phyloP scores from a whole-genome alignment of 2,113 vertebrate species.

The Tragulus kanchil region DNA sequence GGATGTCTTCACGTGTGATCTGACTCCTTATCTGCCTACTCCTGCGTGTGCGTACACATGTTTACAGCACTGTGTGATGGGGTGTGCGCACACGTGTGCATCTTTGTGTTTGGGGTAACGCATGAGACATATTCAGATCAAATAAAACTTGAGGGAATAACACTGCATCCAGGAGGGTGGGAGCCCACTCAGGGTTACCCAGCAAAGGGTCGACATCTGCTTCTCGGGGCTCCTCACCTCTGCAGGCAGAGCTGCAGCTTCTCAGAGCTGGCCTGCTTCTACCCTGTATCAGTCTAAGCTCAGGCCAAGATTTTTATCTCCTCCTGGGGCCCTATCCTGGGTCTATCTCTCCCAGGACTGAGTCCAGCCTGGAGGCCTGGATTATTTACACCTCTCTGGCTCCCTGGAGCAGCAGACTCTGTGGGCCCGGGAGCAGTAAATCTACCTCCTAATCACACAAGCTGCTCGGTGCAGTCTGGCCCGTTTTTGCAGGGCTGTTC shows the following conservation, averaged over 20 bases:
- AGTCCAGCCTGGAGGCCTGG: constrained; percentile 69
- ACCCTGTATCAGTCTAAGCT: neutral
- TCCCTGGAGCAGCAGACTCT: constrained; percentile 77
- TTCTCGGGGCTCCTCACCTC: neutral
- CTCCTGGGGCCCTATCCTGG: constrained; percentile 42
- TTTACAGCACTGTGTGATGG: neutral
- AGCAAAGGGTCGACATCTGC: neutral
- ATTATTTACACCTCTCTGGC: constrained; percentile 78
- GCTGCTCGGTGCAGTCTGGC: constrained; percentile 73
- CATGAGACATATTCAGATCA: no score
- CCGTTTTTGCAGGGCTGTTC: constrained; percentile 67
- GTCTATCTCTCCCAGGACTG: constrained; percentile 61
- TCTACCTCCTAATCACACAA: constrained; percentile 74
- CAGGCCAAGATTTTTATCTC: constrained; percentile 65
- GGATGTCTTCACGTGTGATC: neutral
- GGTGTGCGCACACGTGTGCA: neutral
- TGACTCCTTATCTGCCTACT: neutral
- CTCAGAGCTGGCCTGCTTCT: neutral
- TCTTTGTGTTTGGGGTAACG: neutral
- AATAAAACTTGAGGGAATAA: neutral
- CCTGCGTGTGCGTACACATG: neutral
- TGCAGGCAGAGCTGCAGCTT: neutral
- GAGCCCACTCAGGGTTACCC: neutral
- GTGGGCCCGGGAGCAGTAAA: constrained; percentile 73
- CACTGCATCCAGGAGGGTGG: neutral